These are phyloP conservation scores for Octomys mimax DNA, from an alignment of 2,797 vertebrate genomes.

Conservation along the genomic window DNA sequence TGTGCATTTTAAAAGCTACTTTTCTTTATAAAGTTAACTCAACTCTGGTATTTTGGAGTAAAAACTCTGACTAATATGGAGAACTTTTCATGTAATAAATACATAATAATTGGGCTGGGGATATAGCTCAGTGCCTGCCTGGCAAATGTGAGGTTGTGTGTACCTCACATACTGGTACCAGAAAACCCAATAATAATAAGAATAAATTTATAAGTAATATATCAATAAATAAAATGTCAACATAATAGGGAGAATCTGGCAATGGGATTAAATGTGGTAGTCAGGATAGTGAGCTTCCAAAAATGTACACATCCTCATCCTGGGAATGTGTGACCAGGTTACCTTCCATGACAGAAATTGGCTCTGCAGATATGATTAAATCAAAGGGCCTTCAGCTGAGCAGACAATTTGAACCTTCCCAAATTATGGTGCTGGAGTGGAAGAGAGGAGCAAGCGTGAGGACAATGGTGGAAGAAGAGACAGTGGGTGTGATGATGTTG, in stretches of 20 bases:
- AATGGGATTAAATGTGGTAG: not conserved
- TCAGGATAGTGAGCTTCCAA: not conserved
- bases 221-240: not conserved
- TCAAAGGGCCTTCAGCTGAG: not conserved
- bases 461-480: not conserved
- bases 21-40: not conserved
- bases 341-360: not conserved
- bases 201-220: not conserved
- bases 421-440: not conserved
- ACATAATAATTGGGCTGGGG: not conserved
- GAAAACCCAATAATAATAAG: too few relatives aligned
- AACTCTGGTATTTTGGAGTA: not conserved
- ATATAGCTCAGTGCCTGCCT: too few relatives aligned
- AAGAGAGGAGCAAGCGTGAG: not conserved
- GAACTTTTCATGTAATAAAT: not conserved
- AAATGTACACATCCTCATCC: not conserved
- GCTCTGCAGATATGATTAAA: not conserved
- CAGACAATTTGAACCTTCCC: not conserved
- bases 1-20: not conserved
- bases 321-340: not conserved
- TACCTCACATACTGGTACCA: too few relatives aligned
- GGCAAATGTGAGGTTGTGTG: too few relatives aligned
- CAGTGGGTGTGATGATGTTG: not conserved
- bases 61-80: not conserved
- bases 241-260: not conserved